Conservation (phyloP, 2,888 invertebrate species). For the Spatulosminthurus flaviceps region DNA sequence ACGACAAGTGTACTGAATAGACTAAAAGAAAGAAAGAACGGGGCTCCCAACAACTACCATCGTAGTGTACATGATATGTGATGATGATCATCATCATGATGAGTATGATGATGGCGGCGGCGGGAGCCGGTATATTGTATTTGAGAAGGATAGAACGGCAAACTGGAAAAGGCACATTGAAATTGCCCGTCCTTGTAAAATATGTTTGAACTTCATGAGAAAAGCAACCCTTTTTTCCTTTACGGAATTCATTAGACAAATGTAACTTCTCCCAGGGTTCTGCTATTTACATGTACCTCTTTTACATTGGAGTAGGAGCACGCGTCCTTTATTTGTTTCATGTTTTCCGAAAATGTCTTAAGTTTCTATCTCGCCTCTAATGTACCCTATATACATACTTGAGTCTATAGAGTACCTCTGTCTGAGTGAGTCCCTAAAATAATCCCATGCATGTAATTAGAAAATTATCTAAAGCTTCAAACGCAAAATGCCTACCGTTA, state of each 20-base stretch:
- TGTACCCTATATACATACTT: no score
- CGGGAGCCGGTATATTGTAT: conserved; percentile 21
- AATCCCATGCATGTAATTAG: conserved; percentile 7
- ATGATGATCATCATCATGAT: neutral
- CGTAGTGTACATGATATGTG: conserved; percentile 12
- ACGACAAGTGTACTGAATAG: conserved; percentile 33
- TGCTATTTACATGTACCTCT: neutral
- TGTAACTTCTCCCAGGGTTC: neutral
- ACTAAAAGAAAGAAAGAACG: neutral
- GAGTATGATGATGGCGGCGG: conserved; percentile 6
- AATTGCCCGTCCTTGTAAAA: conserved; percentile 4
- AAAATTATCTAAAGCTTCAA: neutral
- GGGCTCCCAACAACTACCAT: neutral
- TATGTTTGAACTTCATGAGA: conserved; percentile 10
- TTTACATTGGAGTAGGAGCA: neutral
- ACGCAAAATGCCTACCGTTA: no score
- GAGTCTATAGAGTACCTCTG: no score
- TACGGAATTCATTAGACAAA: conserved; percentile 12
- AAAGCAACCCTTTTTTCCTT: conserved; percentile 26
- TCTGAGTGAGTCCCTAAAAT: neutral
- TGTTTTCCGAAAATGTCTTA: neutral
- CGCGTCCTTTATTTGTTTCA: neutral
- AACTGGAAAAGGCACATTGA: conserved; percentile 36
- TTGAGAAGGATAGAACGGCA: conserved; percentile 21
- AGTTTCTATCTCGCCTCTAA: neutral